Evolutionary conservation across 2,113 vertebrate species (phyloP), one percentile per base, ranked within the genome.

Genomic region (Laticauda colubrina): DNA sequence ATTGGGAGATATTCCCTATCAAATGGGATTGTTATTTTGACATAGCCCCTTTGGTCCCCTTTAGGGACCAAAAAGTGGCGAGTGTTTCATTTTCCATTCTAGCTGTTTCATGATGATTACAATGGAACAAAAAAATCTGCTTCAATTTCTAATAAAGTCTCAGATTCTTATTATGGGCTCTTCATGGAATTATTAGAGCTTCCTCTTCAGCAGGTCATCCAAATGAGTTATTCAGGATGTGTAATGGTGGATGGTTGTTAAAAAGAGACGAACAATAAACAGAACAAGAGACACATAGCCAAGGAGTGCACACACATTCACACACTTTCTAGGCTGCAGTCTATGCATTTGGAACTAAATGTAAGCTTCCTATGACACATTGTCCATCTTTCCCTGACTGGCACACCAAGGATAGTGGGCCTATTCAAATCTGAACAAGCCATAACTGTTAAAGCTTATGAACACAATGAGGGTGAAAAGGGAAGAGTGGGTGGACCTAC

Each of bases 401-500:
- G 29, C 51, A 85, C 29, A 7, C 4, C 20, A 91, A 85, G 6
- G 7, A 91, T 48, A 91, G 55, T 59, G 86, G 15, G 39, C 24
- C 81, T 51, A 51, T 87, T 87, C 81, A 91, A 48, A 87, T 59
- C 81, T 45, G 48, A 91, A 61, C 90, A 91, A 56, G 85, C 90
- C 39, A n/a, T 59, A n/a, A 86, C 51, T 91, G 85, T 87, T 43
- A 87, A 91, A 39, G 34, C 75, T 3, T 18, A 29, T 45, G 81
- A 57, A 55, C 24, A 39, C 24, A 85, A n/a, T 34, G 2, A 89
- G 34, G n/a, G 7, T 55, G 43, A 34, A 90, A 23, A 34, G 69
- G 69, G 53, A 85, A 85, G n/a, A 81, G 89, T 81, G 89, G 64
- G 89, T 81, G 24, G 75, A 23, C 39, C 23, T 54, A 29, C n/a